phyloP scores from a whole-genome alignment of 2,113 vertebrate genomes.

The Microtus richardsoni region DNA sequence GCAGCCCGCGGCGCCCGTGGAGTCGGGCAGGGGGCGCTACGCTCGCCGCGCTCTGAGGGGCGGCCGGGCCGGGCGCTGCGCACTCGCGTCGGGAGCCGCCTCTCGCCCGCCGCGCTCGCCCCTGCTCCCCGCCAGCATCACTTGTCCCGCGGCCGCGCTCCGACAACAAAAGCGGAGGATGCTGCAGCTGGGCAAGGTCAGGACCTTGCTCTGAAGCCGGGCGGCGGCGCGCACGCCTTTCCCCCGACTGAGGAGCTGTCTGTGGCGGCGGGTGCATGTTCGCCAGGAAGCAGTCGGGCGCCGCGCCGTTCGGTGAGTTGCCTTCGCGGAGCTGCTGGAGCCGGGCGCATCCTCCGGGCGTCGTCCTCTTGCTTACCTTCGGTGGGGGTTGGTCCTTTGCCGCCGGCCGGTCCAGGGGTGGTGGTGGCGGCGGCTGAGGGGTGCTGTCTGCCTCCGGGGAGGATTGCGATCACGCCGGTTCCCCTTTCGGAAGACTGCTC shows the following conservation, averaged over 20 bases:
- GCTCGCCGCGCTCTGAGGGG: slow-evolving; percentile 65
- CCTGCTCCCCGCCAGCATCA: slow-evolving; percentile 59
- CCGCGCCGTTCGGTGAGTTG: slow-evolving; percentile 87
- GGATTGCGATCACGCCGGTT: slow-evolving; percentile 15
- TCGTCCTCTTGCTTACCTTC: slow-evolving; percentile 12
- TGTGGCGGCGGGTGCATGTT: slow-evolving; percentile 82
- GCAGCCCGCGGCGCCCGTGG: background rate
- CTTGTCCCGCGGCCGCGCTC: slow-evolving; percentile 70
- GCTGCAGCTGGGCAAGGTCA: slow-evolving; percentile 86
- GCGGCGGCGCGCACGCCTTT: slow-evolving; percentile 77
- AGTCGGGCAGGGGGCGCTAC: slow-evolving; percentile 79
- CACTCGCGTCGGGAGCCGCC: slow-evolving; percentile 76
- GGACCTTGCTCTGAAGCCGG: slow-evolving; percentile 86
- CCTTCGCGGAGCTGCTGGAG: background rate
- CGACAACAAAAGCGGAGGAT: slow-evolving; percentile 78
- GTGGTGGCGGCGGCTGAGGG: slow-evolving; percentile 13
- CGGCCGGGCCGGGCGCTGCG: slow-evolving; percentile 76
- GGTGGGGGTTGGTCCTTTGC: slow-evolving; percentile 60
- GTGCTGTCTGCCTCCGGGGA: background rate
- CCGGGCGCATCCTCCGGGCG: slow-evolving; percentile 7
- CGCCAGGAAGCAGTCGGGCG: slow-evolving; percentile 80
- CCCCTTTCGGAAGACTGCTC: slow-evolving; percentile 14
- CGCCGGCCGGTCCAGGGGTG: background rate
- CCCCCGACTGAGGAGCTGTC: slow-evolving; percentile 79
- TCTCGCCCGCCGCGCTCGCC: slow-evolving; percentile 65